These are phyloP conservation scores for Sycobia sp. DNA, from an alignment of 1,140 invertebrate species.

Conservation along the genomic window DNA sequence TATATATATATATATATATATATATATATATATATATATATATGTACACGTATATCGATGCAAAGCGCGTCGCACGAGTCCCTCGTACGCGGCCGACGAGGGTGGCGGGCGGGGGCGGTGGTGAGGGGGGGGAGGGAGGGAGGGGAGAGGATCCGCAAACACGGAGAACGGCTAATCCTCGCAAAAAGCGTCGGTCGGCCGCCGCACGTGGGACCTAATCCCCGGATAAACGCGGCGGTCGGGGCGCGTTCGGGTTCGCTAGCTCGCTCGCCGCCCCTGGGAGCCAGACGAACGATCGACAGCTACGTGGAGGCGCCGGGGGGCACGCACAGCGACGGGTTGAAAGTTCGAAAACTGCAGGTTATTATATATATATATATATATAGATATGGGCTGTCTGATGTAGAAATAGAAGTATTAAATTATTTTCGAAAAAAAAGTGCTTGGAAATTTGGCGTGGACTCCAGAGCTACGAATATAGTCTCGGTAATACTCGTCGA, in stretches of 20 bases:
- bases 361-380: too few species aligned
- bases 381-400: too few species aligned
- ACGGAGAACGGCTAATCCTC: neutral
- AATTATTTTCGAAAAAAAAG: too few species aligned
- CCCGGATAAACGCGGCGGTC: neutral
- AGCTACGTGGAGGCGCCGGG: conserved; percentile 30
- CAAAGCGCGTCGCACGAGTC: neutral
- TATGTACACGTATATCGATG: too few species aligned
- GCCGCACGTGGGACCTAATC: neutral
- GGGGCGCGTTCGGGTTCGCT: neutral
- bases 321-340: neutral
- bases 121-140: neutral
- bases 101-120: neutral
- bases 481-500: too few species aligned
- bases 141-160: neutral
- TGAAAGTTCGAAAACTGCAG: too few species aligned
- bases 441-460: too few species aligned
- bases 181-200: neutral
- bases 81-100: neutral
- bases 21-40: too few species aligned
- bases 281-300: too few species aligned
- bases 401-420: too few species aligned
- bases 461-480: too few species aligned
- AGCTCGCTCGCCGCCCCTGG: conserved; percentile 25
- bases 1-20: too few species aligned